Percentiles rank a stretch among this genome's conserved stretches.
These are phyloP conservation scores for Lysandra bellargus DNA, from an alignment of 2,888 invertebrate genomes.

Conservation along the genomic window DNA sequence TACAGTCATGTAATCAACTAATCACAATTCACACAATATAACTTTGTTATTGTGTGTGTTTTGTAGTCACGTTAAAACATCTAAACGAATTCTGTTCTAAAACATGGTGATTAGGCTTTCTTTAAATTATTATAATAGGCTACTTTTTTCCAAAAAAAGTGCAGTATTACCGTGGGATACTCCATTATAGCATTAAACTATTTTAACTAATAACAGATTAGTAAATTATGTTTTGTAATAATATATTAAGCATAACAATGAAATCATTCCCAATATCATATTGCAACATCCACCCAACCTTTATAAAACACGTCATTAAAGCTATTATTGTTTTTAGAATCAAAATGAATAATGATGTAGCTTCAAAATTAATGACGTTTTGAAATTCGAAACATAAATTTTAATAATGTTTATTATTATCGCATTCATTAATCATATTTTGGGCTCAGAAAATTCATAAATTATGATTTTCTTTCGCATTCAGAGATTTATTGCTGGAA, in stretches of 20 bases:
- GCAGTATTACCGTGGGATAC: too few species aligned
- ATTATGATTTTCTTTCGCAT: constrained; percentile 18
- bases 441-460: constrained; percentile 27
- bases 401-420: constrained; percentile 28
- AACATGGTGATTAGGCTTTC: too few species aligned
- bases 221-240: not conserved
- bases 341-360: not conserved
- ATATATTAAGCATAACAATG: not conserved
- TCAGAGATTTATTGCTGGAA: constrained; percentile 13
- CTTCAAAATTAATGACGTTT: constrained; percentile 28
- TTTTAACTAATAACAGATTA: not conserved
- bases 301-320: not conserved
- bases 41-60: too few species aligned
- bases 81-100: too few species aligned
- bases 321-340: constrained; percentile 8
- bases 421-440: constrained; percentile 26
- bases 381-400: constrained; percentile 28
- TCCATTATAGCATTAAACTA: not conserved
- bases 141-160: too few species aligned
- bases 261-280: not conserved
- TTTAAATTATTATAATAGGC: too few species aligned
- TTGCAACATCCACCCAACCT: not conserved
- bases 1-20: too few species aligned
- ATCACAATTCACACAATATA: too few species aligned
- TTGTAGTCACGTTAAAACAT: too few species aligned